Percentiles rank a stretch among this genome's conserved stretches.
These are phyloP conservation scores for Drosophila tristis DNA, from an alignment of 1,140 invertebrate species.

Conservation along the genomic window DNA sequence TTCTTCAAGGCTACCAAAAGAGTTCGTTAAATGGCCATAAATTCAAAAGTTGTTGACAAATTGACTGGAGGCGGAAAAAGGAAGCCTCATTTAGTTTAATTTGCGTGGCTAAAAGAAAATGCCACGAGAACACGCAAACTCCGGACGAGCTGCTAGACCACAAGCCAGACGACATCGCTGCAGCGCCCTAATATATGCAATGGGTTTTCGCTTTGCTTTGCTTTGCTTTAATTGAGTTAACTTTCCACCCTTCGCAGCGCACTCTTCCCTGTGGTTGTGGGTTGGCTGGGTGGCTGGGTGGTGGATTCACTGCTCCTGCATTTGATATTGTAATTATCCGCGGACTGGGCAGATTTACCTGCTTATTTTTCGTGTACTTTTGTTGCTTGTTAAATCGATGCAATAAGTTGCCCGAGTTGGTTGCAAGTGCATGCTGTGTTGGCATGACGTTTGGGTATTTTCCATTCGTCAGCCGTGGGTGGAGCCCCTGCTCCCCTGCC, in stretches of 20 bases:
- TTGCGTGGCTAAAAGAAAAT: background rate
- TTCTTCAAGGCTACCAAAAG: too few relatives aligned
- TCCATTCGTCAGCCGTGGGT: slow-evolving; percentile 18
- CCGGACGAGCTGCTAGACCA: background rate
- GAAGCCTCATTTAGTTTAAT: slow-evolving; percentile 9
- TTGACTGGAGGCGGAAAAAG: background rate
- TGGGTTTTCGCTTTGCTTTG: background rate
- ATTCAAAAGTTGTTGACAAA: slow-evolving; percentile 12
- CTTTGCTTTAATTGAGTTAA: slow-evolving; percentile 48
- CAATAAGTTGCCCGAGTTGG: slow-evolving; percentile 14
- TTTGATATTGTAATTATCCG: slow-evolving; percentile 41
- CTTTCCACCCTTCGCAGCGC: background rate
- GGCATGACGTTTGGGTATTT: slow-evolving; percentile 55
- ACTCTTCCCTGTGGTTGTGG: background rate
- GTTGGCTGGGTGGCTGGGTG: too few relatives aligned
- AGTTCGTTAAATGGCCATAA: too few relatives aligned
- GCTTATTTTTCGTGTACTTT: slow-evolving; percentile 15
- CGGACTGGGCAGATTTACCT: slow-evolving; percentile 14
- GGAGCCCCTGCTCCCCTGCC: slow-evolving; percentile 1
- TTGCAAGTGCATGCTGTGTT: slow-evolving; percentile 44
- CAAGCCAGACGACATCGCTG: slow-evolving; percentile 14
- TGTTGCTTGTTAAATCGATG: slow-evolving; percentile 60
- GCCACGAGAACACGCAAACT: background rate
- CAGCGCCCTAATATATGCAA: slow-evolving; percentile 25
- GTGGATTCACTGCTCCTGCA: slow-evolving; percentile 15